Conservation (phyloP, 2,113 vertebrate species). For the Pygoscelis antarcticus region DNA sequence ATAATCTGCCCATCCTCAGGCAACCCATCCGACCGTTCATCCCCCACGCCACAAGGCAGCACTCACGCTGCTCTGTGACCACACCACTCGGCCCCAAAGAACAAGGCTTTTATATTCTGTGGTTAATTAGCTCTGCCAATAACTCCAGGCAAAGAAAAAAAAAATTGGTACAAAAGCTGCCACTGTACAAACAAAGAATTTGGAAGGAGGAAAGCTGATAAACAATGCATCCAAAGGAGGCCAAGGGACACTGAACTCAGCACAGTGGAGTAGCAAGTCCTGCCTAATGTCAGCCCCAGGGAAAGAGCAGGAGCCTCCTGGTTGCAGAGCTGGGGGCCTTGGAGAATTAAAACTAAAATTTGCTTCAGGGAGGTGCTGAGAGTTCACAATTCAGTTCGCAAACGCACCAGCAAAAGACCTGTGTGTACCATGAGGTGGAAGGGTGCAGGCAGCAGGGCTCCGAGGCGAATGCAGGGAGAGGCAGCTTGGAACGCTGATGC, state of each 20-base stretch:
- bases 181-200: slow-evolving; percentile 30
- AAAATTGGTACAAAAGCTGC: neutral
- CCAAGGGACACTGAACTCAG: neutral
- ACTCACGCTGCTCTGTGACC: neutral
- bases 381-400: neutral
- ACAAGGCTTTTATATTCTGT: slow-evolving; percentile 22
- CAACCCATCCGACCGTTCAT: neutral
- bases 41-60: neutral
- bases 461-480: rapidly evolving
- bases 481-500: rapidly evolving
- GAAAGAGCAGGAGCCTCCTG: neutral
- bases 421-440: rapidly evolving
- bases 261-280: neutral
- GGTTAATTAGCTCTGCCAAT: slow-evolving; percentile 54
- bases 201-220: slow-evolving; percentile 24
- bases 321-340: neutral
- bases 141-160: slow-evolving; percentile 24
- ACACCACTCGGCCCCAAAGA: neutral
- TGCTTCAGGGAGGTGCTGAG: neutral
- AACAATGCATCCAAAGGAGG: slow-evolving; percentile 1
- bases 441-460: rapidly evolving
- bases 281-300: neutral
- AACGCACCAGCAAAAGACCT: neutral
- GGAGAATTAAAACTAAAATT: neutral
- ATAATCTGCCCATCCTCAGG: neutral